Conservation (phyloP, 2,113 vertebrate species). For the Alethe diademata region DNA sequence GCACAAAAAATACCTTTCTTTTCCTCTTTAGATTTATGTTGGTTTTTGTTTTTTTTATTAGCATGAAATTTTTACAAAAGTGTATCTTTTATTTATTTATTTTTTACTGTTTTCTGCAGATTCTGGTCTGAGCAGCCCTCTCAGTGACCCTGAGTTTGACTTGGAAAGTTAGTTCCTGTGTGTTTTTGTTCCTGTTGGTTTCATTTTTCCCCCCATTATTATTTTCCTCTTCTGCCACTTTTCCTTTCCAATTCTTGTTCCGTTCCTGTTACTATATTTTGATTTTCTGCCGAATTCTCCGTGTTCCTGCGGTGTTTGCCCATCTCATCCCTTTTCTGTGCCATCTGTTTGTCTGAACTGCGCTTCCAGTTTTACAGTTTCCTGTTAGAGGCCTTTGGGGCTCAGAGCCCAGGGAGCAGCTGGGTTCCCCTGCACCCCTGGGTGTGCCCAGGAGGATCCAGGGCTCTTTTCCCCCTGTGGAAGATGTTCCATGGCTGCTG, state of each 20-base stretch:
- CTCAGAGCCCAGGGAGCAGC: not conserved
- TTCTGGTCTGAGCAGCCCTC: slow-evolving; percentile 95
- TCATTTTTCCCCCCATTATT: slow-evolving; percentile 56
- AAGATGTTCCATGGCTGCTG: not conserved
- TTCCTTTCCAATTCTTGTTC: slow-evolving; percentile 23
- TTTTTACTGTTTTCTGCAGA: slow-evolving; percentile 93
- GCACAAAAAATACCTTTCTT: slow-evolving; percentile 30
- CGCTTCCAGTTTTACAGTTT: slow-evolving; percentile 73
- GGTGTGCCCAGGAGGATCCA: not conserved
- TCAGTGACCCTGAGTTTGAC: slow-evolving; percentile 94
- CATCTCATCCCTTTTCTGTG: slow-evolving; percentile 38
- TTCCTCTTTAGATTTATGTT: slow-evolving; percentile 70
- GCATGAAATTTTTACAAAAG: slow-evolving; percentile 57
- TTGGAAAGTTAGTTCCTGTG: slow-evolving; percentile 96
- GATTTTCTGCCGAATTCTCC: not conserved
- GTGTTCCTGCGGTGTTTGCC: not conserved
- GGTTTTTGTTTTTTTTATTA: slow-evolving; percentile 36
- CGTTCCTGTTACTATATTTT: not conserved
- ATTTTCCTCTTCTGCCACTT: slow-evolving; percentile 30
- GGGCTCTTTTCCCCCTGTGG: not conserved
- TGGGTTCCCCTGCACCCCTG: not conserved
- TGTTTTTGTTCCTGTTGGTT: slow-evolving; percentile 82
- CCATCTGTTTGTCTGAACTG: slow-evolving; percentile 55
- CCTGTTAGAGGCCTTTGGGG: not conserved
- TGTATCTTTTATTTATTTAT: slow-evolving; percentile 72